Base-by-base conservation (phyloP, 2,888 invertebrate genomes). In the Aethes cnicana region DNA sequence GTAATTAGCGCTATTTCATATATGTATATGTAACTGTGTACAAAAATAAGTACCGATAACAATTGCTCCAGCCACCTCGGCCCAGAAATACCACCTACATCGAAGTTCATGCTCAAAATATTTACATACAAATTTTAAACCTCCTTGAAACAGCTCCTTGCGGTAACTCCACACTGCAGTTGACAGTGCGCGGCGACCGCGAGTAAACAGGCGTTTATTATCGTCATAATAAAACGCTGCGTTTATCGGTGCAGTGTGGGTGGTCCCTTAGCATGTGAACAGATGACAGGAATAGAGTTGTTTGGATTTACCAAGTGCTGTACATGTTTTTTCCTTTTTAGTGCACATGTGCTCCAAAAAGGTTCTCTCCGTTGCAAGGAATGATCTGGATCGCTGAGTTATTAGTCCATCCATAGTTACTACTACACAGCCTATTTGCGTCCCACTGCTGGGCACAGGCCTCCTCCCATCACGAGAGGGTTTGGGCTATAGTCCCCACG, bases 181-280 rank as follows among this genome's bases (percentile, higher is more conserved):
- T 77, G 78, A 77, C 77, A 77, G 72, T 61, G 54, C 47, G 42
- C 44, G 58, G 63, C 64, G 63, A 71, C 74, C 73, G 61, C 70
- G 69, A 74, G 81, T 82, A 84, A 81, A 83, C 83, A 81, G 55
- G 69, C 73, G 72, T 83, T 84, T 86, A 86, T 84, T 84, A 84
- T 78, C 77, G 72, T 63, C 63, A 66, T 74, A 76, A 79, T 87
- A 84, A 85, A 83, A 80, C 79, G 77, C 63, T 21, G 76, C 81
- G 78, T 82, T 85, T 84, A 83, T 79, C 74, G 63, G 72, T 69
- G 57, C 82, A 63, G 72, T 81, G 80, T 84, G 87, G 85, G 87
- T 87, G 87, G 87, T 84, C 86, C 70, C 62, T 77, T 72, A 74
- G 52, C 62, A 72, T 71, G 70, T 69, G 77, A 72, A 77, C 63